Conservation (phyloP, 2,888 invertebrate genomes). For the Cylloceria caligata region DNA sequence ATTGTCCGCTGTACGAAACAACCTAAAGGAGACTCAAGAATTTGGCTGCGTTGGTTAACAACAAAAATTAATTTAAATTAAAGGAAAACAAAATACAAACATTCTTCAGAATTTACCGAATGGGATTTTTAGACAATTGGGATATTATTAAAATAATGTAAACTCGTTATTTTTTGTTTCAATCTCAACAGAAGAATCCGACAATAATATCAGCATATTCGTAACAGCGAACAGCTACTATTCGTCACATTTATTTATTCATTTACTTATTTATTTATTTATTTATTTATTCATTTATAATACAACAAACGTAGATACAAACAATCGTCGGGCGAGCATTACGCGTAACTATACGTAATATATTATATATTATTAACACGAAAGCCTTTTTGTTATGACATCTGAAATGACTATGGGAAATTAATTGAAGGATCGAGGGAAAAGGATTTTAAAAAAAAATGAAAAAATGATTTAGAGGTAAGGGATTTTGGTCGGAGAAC, state of each 20-base stretch:
- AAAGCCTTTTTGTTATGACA: conserved; percentile 41
- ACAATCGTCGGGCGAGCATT: conserved; percentile 63
- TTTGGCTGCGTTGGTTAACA: too few species aligned
- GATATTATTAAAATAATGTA: not conserved
- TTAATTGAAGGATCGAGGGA: conserved; percentile 4
- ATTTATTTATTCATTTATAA: conserved; percentile 68
- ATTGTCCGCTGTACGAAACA: too few species aligned
- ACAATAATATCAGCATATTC: conserved; percentile 36
- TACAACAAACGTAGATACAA: conserved; percentile 82
- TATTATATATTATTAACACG: conserved; percentile 56
- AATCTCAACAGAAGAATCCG: conserved; percentile 38
- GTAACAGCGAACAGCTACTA: conserved; percentile 53
- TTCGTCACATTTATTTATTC: conserved; percentile 57
- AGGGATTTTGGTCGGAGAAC: conserved; percentile 8
- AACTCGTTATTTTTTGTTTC: conserved; percentile 15
- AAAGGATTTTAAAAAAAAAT: conserved; percentile 13
- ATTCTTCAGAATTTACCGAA: not conserved
- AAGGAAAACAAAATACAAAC: not conserved
- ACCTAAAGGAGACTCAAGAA: too few species aligned
- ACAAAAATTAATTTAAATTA: not conserved
- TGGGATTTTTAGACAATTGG: not conserved
- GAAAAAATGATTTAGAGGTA: not conserved
- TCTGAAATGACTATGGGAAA: conserved; percentile 4
- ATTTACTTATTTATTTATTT: not conserved
- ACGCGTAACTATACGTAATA: conserved; percentile 48